Evolutionary conservation across 2,797 vertebrate genomes (phyloP).

Genomic region (Galagoides demidoff): DNA sequence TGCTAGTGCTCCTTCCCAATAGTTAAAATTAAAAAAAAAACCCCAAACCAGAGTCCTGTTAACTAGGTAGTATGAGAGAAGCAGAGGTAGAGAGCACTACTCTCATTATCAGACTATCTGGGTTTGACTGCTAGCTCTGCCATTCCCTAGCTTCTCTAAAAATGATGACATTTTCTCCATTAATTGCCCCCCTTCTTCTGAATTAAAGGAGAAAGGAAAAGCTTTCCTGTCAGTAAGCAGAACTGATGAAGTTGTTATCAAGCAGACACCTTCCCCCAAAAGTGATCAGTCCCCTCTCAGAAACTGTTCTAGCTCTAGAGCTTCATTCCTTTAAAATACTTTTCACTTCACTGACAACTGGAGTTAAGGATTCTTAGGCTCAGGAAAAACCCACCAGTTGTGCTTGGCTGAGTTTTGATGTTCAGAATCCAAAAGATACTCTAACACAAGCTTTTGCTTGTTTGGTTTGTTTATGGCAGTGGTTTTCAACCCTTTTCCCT

Average conservation of each 20-base stretch:
- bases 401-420: conserved; percentile 24
- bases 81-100: not conserved
- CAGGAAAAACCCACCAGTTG: not conserved
- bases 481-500: too few relatives aligned
- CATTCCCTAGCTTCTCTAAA: not conserved
- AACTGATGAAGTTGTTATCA: not conserved
- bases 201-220: not conserved
- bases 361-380: not conserved
- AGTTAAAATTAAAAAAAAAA: not conserved
- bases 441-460: not conserved
- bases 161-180: not conserved
- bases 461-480: not conserved
- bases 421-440: not conserved
- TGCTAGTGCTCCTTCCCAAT: not conserved
- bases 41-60: not conserved
- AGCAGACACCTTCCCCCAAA: not conserved
- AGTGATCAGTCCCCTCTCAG: not conserved
- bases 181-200: not conserved
- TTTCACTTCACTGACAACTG: not conserved
- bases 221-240: not conserved
- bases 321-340: not conserved
- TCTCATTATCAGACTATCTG: not conserved
- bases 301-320: not conserved
- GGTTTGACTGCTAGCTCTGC: not conserved
- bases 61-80: not conserved